phyloP scores from a whole-genome alignment of 2,797 vertebrate species.

The Acanthurus tractus region DNA sequence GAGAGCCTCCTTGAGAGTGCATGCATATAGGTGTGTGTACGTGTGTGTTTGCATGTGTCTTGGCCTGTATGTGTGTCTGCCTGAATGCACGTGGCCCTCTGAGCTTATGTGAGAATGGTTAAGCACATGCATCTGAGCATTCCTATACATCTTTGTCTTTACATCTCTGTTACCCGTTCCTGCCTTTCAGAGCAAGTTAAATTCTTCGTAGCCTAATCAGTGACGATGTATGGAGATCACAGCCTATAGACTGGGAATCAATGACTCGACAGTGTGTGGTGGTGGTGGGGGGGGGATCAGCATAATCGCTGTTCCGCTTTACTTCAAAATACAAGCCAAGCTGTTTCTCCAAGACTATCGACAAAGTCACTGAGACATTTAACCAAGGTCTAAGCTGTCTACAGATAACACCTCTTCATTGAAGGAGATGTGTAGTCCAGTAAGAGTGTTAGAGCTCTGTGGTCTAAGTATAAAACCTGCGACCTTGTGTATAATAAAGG shows the following conservation, averaged over 20 bases:
- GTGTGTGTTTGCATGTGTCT: conserved; percentile 33
- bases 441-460: conserved; percentile 31
- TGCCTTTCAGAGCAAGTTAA: conserved; percentile 70
- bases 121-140: conserved; percentile 20
- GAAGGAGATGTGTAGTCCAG: conserved; percentile 44
- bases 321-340: conserved; percentile 74
- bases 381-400: conserved; percentile 44
- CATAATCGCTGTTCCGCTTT: conserved; percentile 71
- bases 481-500: conserved; percentile 48
- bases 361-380: conserved; percentile 69
- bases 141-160: conserved; percentile 38
- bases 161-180: conserved; percentile 31
- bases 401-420: conserved; percentile 63
- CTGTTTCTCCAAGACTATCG: conserved; percentile 70
- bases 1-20: conserved; percentile 56
- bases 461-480: conserved; percentile 34
- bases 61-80: conserved; percentile 45
- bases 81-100: conserved; percentile 53
- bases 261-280: conserved; percentile 77
- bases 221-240: conserved; percentile 70
- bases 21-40: conserved; percentile 42
- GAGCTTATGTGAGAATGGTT: conserved; percentile 49
- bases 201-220: conserved; percentile 71
- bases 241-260: conserved; percentile 76
- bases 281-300: conserved; percentile 72